A percentile compares a stretch with the other conserved stretches of the same genome.
Evolutionary conservation across 1,140 invertebrate genomes (phyloP).

Genomic region (Zeugodacus cucurbitae): DNA sequence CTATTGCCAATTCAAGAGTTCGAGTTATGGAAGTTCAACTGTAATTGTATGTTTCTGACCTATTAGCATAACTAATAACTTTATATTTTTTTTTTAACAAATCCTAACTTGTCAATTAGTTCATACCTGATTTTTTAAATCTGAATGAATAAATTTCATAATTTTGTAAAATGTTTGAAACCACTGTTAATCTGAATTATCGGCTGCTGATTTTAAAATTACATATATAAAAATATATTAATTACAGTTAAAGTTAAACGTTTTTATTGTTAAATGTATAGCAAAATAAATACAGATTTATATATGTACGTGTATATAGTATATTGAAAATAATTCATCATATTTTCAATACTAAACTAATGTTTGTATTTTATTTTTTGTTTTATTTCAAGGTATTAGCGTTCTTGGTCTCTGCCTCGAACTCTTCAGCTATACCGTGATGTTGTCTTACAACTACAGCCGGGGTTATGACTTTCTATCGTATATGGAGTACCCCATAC

Average conservation of each 20-base stretch:
- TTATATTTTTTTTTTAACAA: too few relatives aligned
- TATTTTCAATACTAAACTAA: not conserved
- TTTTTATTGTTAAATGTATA: not conserved
- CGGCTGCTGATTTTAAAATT: not conserved
- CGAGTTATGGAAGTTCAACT: too few relatives aligned
- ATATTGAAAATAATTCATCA: too few relatives aligned
- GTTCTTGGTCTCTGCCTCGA: constrained; percentile 59
- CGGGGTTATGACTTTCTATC: constrained; percentile 74
- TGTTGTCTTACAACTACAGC: constrained; percentile 75
- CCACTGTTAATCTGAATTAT: too few relatives aligned
- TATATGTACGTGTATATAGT: not conserved
- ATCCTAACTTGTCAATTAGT: too few relatives aligned
- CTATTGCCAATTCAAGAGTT: too few relatives aligned
- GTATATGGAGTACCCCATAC: constrained; percentile 77
- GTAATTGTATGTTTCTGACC: too few relatives aligned
- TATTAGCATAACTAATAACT: too few relatives aligned
- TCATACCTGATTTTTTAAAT: too few relatives aligned
- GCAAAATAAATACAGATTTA: not conserved
- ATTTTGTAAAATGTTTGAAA: too few relatives aligned
- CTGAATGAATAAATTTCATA: too few relatives aligned
- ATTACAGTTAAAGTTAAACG: not conserved
- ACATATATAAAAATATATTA: not conserved
- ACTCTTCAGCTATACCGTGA: constrained; percentile 74
- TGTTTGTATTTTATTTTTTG: not conserved
- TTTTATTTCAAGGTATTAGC: constrained; percentile 51